Base-by-base conservation (phyloP, 2,797 vertebrate species). In the Lacerta agilis region DNA sequence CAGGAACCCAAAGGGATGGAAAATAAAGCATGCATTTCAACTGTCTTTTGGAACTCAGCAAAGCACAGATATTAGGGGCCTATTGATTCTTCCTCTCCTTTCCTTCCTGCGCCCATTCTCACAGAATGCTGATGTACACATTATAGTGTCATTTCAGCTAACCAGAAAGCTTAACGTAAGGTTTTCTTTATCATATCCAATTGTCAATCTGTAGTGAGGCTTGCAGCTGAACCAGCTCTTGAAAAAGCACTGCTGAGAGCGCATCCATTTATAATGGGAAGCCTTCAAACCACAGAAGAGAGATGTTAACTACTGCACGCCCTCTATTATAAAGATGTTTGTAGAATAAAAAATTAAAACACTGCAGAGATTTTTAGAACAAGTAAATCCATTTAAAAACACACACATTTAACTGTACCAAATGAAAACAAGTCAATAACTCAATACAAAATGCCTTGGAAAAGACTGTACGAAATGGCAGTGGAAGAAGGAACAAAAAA, bases 301-400 rank as follows among this genome's bases (percentile, higher is more conserved):
- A 79, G 86, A 87, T 1, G 0, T 82, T 93, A 90, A 92, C 80
- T 94, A 75, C 79, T 86, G 88, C 20, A 77, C 8, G 11, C 9
- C 6, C 15, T 38, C 41, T 38, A 79, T 36, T 88, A 93, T 38
- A 91, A 85, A 91, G 18, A 85, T 67, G 77, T 85, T 90, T 94
- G 93, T 86, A 93, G 89, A 94, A 92, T 83, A 9, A 91, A 92
- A 82, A 49, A 94, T 92, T 67, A 92, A 92, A 87, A 64, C 15
- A 77, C 13, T 20, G n/a, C 18, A 23, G 13, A 27, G 33, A 81
- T 89, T 88, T 89, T 85, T 88, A 66, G 64, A 92, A 92, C 8
- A 17, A 73, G 76, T 29, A 91, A 92, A 94, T 91, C 58, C 79
- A 64, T 88, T 77, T 2, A 85, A 64, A 64, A 55, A 81, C 90